A percentile compares a stretch with the other conserved stretches of the same genome.
Conservation (phyloP, 2,113 vertebrate species). For the Myrmophylax atrothorax region DNA sequence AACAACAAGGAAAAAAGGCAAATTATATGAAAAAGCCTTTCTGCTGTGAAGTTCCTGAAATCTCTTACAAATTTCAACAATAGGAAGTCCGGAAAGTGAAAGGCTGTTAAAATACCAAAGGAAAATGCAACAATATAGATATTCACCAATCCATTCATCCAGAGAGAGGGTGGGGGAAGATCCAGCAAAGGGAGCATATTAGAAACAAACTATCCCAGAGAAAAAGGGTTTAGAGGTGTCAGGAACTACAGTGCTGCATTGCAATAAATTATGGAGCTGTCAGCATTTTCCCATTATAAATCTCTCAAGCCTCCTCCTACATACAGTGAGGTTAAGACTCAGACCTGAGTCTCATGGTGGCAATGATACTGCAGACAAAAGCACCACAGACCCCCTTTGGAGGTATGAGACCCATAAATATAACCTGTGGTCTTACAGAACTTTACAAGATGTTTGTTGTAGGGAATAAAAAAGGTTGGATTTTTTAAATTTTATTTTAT, state of each 20-base stretch:
- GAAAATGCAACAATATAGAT: constrained; percentile 23
- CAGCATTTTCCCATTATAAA: constrained; percentile 57
- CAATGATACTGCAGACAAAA: constrained; percentile 22
- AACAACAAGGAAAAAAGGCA: constrained; percentile 3
- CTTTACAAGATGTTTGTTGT: not conserved
- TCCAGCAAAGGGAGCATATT: not conserved
- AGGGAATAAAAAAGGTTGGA: not conserved
- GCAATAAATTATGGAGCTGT: constrained; percentile 35
- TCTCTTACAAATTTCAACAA: constrained; percentile 26
- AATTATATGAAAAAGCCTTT: constrained; percentile 31
- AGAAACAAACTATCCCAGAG: constrained; percentile 2
- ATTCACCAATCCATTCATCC: constrained; percentile 4
- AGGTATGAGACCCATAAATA: constrained; percentile 1
- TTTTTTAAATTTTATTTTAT: not conserved
- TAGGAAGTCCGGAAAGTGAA: constrained; percentile 11
- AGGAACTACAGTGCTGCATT: not conserved
- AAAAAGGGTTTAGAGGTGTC: constrained; percentile 9
- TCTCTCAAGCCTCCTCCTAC: not conserved
- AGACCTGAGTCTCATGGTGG: not conserved
- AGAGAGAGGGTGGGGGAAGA: not conserved
- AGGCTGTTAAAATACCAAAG: constrained; percentile 11
- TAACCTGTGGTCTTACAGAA: not conserved
- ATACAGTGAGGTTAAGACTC: not conserved
- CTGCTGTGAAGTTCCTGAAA: constrained; percentile 27
- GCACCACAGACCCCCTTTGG: not conserved